Base-by-base conservation (phyloP, 2,113 vertebrate species). In the Takifugu flavidus region DNA sequence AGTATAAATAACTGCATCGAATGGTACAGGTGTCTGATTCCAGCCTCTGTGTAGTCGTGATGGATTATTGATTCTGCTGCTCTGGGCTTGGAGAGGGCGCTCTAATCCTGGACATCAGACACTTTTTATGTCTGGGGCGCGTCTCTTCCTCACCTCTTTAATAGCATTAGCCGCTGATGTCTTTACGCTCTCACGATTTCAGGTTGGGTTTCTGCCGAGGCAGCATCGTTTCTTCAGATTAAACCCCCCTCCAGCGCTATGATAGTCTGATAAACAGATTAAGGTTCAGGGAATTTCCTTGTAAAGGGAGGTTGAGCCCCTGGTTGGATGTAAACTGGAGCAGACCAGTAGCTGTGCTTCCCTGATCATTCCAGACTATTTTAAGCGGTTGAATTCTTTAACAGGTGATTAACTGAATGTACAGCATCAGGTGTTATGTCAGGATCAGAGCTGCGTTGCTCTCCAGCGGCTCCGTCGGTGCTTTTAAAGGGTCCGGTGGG, bases 141-240 rank as follows among this genome's bases (percentile, higher is more conserved):
- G 43, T 70, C 56, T 63, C 27, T 59, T 65, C 56, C n/a, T 62
- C 68, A 69, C 26, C 43, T 13, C 56, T 68, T 68, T 82, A 84
- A 84, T 76, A 68, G 72, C n/a, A 79, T 82, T 77, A 81, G 4
- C 68, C 60, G 49, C 57, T 25, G 57, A 15, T 66, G 67, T 77
- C 59, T 79, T 67, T 62, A 67, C 64, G 62, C 58, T 52, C 52
- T 57, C 12, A 6, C 6, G 51, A 70, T 73, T 68, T 45, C 53
- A 66, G 56, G 57, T 47, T 66, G 58, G 26, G 28, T 66, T 20
- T 63, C 75, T 64, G 46, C n/a, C 13, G 51, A 42, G 29, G 49
- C 39, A 44, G 31, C 61, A 64, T 42, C 5, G 45, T 51, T 11
- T 31, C 29, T 27, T 3, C 39, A 47, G 28, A 51, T 42, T 62